A percentile compares a stretch with the other conserved stretches of the same genome.
These are phyloP conservation scores for Philaenus spumarius DNA, from an alignment of 1,140 invertebrate species.

Conservation along the genomic window DNA sequence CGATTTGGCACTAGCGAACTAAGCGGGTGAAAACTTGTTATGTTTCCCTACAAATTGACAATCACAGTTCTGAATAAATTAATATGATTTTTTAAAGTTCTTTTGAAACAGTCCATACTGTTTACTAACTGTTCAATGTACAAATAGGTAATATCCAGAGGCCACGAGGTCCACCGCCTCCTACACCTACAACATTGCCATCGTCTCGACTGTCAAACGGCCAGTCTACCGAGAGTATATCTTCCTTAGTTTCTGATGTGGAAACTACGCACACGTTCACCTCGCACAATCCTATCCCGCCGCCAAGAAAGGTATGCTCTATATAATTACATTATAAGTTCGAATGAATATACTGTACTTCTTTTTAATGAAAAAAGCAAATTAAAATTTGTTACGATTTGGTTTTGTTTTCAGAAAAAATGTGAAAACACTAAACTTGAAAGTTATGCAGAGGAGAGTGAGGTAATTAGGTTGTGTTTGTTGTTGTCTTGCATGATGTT, in stretches of 20 bases:
- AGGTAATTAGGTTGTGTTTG: conserved; percentile 34
- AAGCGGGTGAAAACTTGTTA: too few species aligned
- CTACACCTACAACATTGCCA: conserved; percentile 48
- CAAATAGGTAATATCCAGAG: conserved; percentile 46
- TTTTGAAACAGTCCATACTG: too few species aligned
- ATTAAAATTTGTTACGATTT: too few species aligned
- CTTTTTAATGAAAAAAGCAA: not conserved
- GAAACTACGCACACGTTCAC: conserved; percentile 35
- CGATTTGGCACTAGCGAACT: too few species aligned
- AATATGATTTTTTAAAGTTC: too few species aligned
- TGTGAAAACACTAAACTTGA: conserved; percentile 46
- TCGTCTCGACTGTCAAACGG: conserved; percentile 55
- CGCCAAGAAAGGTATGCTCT: conserved; percentile 59
- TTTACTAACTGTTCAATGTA: too few species aligned
- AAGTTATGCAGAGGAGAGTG: conserved; percentile 46
- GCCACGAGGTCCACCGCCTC: conserved; percentile 64
- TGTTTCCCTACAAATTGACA: too few species aligned
- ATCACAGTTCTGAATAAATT: too few species aligned
- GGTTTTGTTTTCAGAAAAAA: conserved; percentile 46
- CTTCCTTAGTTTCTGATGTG: conserved; percentile 52
- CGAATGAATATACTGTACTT: not conserved
- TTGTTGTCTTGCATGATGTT: conserved; percentile 28
- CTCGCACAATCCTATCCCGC: conserved; percentile 51
- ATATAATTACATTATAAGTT: too few species aligned
- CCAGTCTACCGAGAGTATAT: conserved; percentile 63